Evolutionary conservation across 2,888 invertebrate species (phyloP), one percentile per base, ranked within the genome.

Genomic region (Galerucella pusilla): DNA sequence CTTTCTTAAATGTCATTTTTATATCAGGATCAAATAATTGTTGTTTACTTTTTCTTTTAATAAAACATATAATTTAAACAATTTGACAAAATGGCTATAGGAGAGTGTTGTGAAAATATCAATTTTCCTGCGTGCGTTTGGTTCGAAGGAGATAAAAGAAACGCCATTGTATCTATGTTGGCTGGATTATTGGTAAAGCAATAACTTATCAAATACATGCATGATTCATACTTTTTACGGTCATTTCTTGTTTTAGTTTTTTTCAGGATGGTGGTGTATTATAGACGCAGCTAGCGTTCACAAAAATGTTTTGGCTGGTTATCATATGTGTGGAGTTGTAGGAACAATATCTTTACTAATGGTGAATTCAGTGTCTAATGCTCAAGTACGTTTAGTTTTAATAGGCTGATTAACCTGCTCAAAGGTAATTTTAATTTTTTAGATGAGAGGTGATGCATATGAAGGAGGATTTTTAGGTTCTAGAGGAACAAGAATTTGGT

Each of bases 321-420:
- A 96, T 81, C 96, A 98, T 85, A 93, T 97, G 72, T 97, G 98
- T 85, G 99, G 99, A 9, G 94, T 98, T 67, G 93, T 98, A 87
- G 97, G 96, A 25, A 98, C 98, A 1, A 83, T 99, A 73, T 97
- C 98, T 16, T 91, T 99, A 76, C 92, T 99, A 80, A 98, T 99
- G 98, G 95, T 99, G 52, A 99, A 99, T 88, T 94, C 96, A 1
- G 97, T 99, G 0, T 96, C 97, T 11, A 98, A 98, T 89, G 95
- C 96, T 71, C 97, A 97, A 90, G 95, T 91, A 82, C 9, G 46
- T 25, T 71, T 12, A 25, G 14, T 12, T 60, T 9, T 14, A 11
- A 11, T 25, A n/a, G 4, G 5, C 49, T 71, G 4, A 20, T 64
- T 71, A 20, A 16, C 4, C 11, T 57, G 11, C 54, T 12, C 25